These are phyloP conservation scores for Mormyrus hasselquistii DNA, from an alignment of 2,797 vertebrate species.

Conservation along the genomic window DNA sequence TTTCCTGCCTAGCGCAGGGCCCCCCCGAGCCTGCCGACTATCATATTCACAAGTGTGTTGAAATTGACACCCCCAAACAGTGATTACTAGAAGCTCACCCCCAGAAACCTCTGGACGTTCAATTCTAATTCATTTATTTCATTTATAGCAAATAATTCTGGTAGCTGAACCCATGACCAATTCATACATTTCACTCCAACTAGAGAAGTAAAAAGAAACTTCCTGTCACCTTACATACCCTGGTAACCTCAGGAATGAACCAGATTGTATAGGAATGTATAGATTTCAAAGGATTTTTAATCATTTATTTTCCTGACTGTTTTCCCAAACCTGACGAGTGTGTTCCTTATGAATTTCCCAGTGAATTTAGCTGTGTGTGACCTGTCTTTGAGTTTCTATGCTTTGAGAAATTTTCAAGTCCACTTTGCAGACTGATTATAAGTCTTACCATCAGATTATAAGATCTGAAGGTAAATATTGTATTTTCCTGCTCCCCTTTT, in stretches of 20 bases:
- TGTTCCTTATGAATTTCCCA: background rate
- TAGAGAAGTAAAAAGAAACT: background rate
- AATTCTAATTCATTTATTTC: background rate
- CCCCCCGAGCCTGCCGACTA: background rate
- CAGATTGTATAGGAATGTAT: background rate
- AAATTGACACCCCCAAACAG: background rate
- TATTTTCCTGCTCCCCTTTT: background rate
- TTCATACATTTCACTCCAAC: background rate
- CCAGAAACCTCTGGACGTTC: background rate
- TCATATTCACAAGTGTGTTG: background rate
- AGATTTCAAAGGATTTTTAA: background rate
- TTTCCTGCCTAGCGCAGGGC: background rate
- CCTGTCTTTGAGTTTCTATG: background rate
- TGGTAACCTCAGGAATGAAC: conserved; percentile 12
- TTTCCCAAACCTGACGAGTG: background rate
- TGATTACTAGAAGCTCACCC: background rate
- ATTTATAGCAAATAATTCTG: background rate
- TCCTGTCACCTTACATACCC: background rate
- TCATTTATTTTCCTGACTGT: background rate
- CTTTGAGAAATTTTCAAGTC: background rate
- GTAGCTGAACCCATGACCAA: background rate
- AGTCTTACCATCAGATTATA: background rate
- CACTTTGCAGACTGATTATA: background rate
- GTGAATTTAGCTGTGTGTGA: background rate
- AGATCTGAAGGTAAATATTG: background rate